Evolutionary conservation across 2,888 invertebrate species (phyloP).

Genomic region (Zhuqinia jingwanae): DNA sequence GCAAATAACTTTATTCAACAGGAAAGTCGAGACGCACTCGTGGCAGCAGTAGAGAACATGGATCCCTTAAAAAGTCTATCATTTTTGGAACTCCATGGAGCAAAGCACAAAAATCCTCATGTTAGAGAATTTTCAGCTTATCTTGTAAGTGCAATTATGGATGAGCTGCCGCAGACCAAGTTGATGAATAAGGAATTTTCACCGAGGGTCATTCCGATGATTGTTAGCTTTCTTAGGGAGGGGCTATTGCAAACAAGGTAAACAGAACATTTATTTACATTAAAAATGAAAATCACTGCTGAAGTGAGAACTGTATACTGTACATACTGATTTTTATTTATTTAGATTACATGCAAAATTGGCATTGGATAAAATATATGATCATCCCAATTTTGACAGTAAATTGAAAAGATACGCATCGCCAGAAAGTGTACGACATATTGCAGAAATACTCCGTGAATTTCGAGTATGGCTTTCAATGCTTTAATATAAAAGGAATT

Average conservation of each 20-base stretch:
- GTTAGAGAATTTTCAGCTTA: conserved; percentile 54
- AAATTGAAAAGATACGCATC: conserved; percentile 48
- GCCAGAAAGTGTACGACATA: conserved; percentile 53
- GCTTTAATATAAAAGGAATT: too few species aligned
- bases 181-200: conserved; percentile 64
- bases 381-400: conserved; percentile 54
- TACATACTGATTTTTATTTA: too few species aligned
- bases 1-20: conserved; percentile 60
- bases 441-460: conserved; percentile 51
- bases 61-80: conserved; percentile 53
- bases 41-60: conserved; percentile 47
- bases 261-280: neutral
- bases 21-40: conserved; percentile 45
- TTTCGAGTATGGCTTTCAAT: conserved; percentile 43
- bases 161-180: conserved; percentile 38
- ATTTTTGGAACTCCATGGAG: conserved; percentile 57
- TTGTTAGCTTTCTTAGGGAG: conserved; percentile 50
- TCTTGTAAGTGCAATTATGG: conserved; percentile 52
- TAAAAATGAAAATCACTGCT: neutral
- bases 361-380: conserved; percentile 55
- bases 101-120: conserved; percentile 56
- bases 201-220: conserved; percentile 54
- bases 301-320: neutral
- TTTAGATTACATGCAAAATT: conserved; percentile 48
- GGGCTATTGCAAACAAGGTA: conserved; percentile 52